Conservation (phyloP, 2,113 vertebrate species). For the Pluvianellus socialis region DNA sequence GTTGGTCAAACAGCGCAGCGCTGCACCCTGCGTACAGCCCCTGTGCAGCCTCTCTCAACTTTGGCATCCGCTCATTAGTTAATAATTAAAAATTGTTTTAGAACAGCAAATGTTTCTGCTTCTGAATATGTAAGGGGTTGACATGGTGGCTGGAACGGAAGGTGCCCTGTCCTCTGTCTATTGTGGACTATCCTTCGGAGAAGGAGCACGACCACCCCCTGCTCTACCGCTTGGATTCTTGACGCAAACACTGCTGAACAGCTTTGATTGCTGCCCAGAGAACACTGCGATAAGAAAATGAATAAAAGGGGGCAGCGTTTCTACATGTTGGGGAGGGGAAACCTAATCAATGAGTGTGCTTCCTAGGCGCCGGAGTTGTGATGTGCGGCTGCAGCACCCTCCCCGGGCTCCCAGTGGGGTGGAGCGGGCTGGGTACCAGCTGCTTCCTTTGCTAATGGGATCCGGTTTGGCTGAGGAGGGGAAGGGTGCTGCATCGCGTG, state of each 20-base stretch:
- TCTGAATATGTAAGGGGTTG: not conserved
- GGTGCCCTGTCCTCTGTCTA: not conserved
- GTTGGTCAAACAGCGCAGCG: fast-evolving
- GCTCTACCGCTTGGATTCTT: not conserved
- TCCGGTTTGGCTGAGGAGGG: not conserved
- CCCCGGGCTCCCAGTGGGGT: not conserved
- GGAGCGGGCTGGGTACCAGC: not conserved
- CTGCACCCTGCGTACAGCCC: fast-evolving
- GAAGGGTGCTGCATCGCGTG: not conserved
- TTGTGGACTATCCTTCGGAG: not conserved
- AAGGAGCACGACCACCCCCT: not conserved
- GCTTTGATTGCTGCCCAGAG: not conserved
- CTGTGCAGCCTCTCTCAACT: not conserved
- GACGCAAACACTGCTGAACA: fast-evolving
- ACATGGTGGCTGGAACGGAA: not conserved
- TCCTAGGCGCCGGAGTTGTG: not conserved
- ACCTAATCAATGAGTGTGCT: not conserved
- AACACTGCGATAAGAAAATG: not conserved
- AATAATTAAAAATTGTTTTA: not conserved
- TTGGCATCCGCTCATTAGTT: not conserved
- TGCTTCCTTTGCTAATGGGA: not conserved
- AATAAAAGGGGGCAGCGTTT: not conserved
- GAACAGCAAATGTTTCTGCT: not conserved
- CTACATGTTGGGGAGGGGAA: not conserved
- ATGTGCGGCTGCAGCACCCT: not conserved